Percentiles rank a stretch among this genome's conserved stretches.
phyloP scores from a whole-genome alignment of 1,140 invertebrate genomes.

The Drosophila arawakana region DNA sequence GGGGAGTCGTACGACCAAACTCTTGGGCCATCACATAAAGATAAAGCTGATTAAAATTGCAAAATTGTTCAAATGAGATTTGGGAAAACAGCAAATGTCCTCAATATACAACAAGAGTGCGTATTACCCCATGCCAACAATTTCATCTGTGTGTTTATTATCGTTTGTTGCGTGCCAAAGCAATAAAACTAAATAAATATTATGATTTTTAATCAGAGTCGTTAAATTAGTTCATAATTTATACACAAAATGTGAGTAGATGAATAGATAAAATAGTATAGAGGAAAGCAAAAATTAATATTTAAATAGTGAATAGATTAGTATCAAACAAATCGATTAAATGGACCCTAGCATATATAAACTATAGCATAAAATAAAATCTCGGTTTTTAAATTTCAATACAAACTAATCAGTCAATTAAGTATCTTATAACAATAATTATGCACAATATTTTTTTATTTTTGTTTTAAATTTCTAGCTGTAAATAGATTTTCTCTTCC shows the following conservation, averaged over 20 bases:
- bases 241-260: neutral
- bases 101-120: conserved; percentile 4
- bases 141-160: conserved; percentile 17
- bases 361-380: no score
- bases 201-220: conserved; percentile 9
- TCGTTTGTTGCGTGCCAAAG: conserved; percentile 35
- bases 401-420: no score
- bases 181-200: conserved; percentile 21
- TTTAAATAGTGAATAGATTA: no score
- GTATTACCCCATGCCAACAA: conserved; percentile 8
- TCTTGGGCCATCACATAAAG: conserved; percentile 54
- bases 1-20: conserved; percentile 24
- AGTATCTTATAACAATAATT: no score
- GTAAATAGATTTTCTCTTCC: no score
- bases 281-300: no score
- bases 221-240: conserved; percentile 12
- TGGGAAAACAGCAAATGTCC: conserved; percentile 42
- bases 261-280: no score
- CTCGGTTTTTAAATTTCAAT: no score
- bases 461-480: no score
- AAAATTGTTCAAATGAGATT: conserved; percentile 76
- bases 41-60: conserved; percentile 76
- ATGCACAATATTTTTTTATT: no score
- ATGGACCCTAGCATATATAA: no score
- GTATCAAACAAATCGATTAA: no score